Percentiles rank a stretch among this genome's conserved stretches.
Conservation (phyloP, 2,797 vertebrate species). For the Arctocebus calabarensis region DNA sequence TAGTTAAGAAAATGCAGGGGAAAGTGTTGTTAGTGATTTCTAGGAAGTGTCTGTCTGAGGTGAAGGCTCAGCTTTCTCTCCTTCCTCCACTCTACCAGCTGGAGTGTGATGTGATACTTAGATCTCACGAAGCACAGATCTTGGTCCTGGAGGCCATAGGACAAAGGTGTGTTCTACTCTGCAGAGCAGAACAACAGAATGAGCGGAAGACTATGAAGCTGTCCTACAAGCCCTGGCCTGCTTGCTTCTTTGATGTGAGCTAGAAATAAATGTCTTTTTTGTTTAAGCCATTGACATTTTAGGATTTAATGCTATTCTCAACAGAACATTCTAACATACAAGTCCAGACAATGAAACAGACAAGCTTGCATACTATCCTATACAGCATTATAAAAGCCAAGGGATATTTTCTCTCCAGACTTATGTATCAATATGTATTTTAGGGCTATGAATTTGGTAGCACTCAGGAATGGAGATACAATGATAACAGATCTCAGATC, state of each 20-base stretch:
- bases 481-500: background rate
- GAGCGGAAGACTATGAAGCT: background rate
- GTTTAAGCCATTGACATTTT: constrained; percentile 21
- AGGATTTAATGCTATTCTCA: constrained; percentile 50
- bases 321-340: constrained; percentile 36
- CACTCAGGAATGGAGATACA: background rate
- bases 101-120: background rate
- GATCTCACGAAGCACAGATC: background rate
- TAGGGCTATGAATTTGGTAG: background rate
- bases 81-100: background rate
- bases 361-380: constrained; percentile 1
- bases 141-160: background rate
- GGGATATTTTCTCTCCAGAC: background rate
- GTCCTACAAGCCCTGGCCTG: background rate
- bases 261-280: background rate
- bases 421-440: background rate
- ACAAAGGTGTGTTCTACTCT: background rate
- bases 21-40: background rate
- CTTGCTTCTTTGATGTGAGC: background rate
- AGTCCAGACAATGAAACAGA: background rate
- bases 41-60: background rate
- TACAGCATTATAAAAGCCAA: background rate
- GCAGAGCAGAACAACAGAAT: background rate
- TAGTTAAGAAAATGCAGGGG: background rate
- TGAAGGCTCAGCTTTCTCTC: background rate